These are phyloP conservation scores for Oreochromis niloticus DNA, from an alignment of 2,113 vertebrate genomes.

Conservation along the genomic window DNA sequence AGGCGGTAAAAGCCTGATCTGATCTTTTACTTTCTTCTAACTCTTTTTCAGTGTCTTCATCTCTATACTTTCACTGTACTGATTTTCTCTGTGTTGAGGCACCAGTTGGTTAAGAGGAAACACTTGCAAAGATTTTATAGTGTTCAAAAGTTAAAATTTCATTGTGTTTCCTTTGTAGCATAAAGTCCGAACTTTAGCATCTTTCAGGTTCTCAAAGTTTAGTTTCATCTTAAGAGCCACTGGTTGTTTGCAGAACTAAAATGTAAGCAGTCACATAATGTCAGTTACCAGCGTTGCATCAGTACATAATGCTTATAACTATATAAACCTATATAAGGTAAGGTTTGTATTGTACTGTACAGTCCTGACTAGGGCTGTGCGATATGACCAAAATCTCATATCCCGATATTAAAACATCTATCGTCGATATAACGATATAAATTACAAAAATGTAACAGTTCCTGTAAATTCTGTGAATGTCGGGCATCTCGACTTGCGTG, in stretches of 20 bases:
- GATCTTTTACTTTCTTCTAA: not conserved
- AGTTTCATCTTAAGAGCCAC: not conserved
- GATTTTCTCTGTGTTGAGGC: not conserved
- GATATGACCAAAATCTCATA: no score
- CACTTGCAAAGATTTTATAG: not conserved
- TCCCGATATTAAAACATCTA: no score
- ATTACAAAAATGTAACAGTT: no score
- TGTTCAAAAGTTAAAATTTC: not conserved
- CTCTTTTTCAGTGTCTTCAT: not conserved
- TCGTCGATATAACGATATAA: no score
- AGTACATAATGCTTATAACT: not conserved
- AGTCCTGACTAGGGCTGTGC: no score
- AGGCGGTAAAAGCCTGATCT: accelerated
- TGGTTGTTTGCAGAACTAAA: not conserved
- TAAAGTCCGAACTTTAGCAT: not conserved
- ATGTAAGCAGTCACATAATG: not conserved
- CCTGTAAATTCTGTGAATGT: no score
- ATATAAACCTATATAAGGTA: not conserved
- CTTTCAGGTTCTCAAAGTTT: not conserved
- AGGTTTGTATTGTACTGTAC: not conserved
- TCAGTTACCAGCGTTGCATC: not conserved
- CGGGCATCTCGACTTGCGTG: no score
- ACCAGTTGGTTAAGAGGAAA: not conserved
- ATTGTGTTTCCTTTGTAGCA: not conserved
- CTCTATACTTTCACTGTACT: not conserved